Evolutionary conservation across 2,888 invertebrate species (phyloP), one percentile per base, ranked within the genome.

Genomic region (Tipula lateralis): DNA sequence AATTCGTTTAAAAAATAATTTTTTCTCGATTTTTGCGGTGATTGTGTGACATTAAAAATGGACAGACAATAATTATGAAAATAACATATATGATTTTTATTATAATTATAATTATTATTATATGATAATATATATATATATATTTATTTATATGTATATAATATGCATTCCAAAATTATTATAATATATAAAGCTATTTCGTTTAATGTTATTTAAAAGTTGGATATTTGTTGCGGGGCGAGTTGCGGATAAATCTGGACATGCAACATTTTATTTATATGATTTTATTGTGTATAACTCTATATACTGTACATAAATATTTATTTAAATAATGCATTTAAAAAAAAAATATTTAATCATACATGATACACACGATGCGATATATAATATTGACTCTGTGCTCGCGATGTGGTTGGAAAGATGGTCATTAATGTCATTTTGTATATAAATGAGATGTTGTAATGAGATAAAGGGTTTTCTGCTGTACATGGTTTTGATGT

Each of bases 1-100:
- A 66, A 66, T 24, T 9, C 24, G 16, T 16, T 4, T 50, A 24
- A 66, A 66, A 66, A 66, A 66, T 24, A 19, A 24, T 9, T 7
- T 24, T 7, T 66, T 66, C 44, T 66, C 66, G 66, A 66, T 66
- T 66, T 66, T 66, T 66, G 66, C 66, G 66, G 66, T 66, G 66
- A 66, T 66, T 66, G 66, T 66, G 66, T 66, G 66, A 66, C 66
- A 66, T 66, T 66, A 66, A 66, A 66, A 66, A 66, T 66, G 66
- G 66, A 66, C 66, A 24, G 66, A 66, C 66, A 24, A 66, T 66
- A 66, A 66, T 66, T 66, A 66, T 66, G 6, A 66, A 66, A 24
- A 66, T 66, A 66, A 24, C 19, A 66, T 66, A 66, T 66, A 66
- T 66, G 66, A 66, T 9, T 66, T 66, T 66, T 66, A 66, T 66